Percentiles rank a stretch among this genome's conserved stretches.
Evolutionary conservation across 1,140 invertebrate species (phyloP).

Genomic region (Proctacanthus coquilletti): DNA sequence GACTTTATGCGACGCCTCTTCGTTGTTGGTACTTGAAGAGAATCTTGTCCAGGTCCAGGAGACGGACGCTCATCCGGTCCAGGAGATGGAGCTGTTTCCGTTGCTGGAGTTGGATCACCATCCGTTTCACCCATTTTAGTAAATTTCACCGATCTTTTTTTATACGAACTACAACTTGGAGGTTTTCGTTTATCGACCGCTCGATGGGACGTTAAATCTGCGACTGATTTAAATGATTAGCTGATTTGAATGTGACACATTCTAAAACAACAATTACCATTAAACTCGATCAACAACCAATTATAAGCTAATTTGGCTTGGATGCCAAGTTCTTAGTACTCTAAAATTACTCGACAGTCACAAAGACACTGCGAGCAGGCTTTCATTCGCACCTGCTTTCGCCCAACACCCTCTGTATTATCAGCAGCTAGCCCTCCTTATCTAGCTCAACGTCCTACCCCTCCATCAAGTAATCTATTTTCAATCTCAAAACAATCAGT

Average conservation of each 20-base stretch:
- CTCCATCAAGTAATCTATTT: too few relatives aligned
- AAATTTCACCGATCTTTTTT: background rate
- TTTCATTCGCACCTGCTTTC: too few relatives aligned
- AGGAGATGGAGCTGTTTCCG: slow-evolving; percentile 12
- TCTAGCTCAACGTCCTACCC: too few relatives aligned
- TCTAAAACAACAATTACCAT: too few relatives aligned
- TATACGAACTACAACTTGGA: background rate
- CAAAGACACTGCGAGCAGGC: too few relatives aligned
- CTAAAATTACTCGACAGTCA: too few relatives aligned
- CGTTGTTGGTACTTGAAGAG: slow-evolving; percentile 19
- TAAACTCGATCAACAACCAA: background rate
- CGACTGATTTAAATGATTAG: too few relatives aligned
- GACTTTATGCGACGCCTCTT: slow-evolving; percentile 25
- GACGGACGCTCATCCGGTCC: slow-evolving; percentile 16
- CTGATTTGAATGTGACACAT: too few relatives aligned
- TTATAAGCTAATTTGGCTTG: background rate
- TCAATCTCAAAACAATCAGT: too few relatives aligned
- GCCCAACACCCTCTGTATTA: too few relatives aligned
- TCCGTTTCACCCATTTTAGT: slow-evolving; percentile 24
- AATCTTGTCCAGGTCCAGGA: slow-evolving; percentile 15
- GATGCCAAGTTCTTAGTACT: background rate
- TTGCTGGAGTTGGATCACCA: slow-evolving; percentile 18
- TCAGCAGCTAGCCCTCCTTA: too few relatives aligned
- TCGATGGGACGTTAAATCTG: slow-evolving; percentile 7
- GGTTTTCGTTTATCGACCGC: slow-evolving; percentile 4